phyloP scores from a whole-genome alignment of 1,140 invertebrate species.

The Bombus turneri region DNA sequence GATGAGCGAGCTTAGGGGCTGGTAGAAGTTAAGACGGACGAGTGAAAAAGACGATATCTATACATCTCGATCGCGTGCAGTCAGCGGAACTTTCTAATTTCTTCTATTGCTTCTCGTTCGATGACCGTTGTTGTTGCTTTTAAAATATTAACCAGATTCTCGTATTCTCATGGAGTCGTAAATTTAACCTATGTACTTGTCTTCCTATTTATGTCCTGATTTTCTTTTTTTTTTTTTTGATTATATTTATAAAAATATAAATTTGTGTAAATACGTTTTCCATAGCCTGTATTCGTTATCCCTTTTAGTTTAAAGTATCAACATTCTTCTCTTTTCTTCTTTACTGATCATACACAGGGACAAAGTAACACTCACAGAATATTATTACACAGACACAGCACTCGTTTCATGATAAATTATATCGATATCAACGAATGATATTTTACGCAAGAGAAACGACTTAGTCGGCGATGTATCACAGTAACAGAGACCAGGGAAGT shows the following conservation, averaged over 20 bases:
- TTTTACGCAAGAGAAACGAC: background rate
- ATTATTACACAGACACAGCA: too few species aligned
- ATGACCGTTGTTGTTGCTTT: background rate
- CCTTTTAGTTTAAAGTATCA: too few species aligned
- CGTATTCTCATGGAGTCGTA: background rate
- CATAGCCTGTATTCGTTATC: rapidly evolving
- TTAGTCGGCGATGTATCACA: too few species aligned
- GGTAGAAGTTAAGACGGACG: background rate
- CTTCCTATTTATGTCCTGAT: too few species aligned
- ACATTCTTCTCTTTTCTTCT: too few species aligned
- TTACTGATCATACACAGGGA: too few species aligned
- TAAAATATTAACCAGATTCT: too few species aligned
- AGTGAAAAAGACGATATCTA: background rate
- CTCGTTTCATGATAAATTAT: background rate
- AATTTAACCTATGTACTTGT: background rate
- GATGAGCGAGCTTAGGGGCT: background rate
- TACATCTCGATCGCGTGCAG: background rate
- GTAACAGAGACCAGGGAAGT: background rate
- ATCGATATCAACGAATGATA: background rate
- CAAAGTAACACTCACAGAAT: too few species aligned
- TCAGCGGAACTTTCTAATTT: background rate
- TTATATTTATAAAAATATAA: too few species aligned
- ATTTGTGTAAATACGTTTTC: too few species aligned
- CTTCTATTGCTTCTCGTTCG: background rate
- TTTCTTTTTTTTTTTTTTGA: too few species aligned